These are phyloP conservation scores for Teinopalpus imperialis DNA, from an alignment of 2,888 invertebrate species.

Conservation along the genomic window DNA sequence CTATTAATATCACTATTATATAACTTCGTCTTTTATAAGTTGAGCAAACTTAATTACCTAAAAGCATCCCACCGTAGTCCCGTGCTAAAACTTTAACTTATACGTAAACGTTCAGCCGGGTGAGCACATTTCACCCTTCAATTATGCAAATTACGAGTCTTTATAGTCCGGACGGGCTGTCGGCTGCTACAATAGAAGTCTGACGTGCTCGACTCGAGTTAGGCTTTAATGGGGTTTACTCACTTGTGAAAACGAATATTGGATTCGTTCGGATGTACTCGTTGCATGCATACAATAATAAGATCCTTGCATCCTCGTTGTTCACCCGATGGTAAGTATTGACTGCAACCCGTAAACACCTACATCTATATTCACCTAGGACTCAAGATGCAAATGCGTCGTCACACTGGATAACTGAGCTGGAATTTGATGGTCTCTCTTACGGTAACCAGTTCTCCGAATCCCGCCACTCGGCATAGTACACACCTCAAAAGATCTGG, in stretches of 20 bases:
- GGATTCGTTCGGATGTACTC: conserved; percentile 2
- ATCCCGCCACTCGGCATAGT: no score
- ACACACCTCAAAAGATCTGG: no score
- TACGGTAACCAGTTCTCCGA: no score
- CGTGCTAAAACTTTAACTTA: conserved; percentile 16
- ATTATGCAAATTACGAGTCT: conserved; percentile 27
- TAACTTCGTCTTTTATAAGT: not conserved
- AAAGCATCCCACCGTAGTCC: conserved; percentile 6
- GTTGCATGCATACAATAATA: no score
- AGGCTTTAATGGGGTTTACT: conserved; percentile 21
- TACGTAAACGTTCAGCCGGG: conserved; percentile 14
- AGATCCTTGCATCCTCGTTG: no score
- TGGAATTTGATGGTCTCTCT: no score
- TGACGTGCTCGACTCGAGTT: conserved; percentile 6
- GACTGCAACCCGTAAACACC: no score
- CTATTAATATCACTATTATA: no score
- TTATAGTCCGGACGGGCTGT: conserved; percentile 20
- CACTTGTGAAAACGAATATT: conserved; percentile 20
- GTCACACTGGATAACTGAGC: no score
- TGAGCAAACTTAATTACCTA: conserved; percentile 19
- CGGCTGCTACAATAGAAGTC: conserved; percentile 6
- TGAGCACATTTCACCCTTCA: conserved; percentile 25
- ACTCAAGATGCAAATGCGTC: no score
- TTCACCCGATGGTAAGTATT: no score
- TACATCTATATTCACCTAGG: no score